A percentile compares a stretch with the other conserved stretches of the same genome.
These are phyloP conservation scores for Lutjanus argentimaculatus DNA, from an alignment of 2,797 vertebrate genomes.

Conservation along the genomic window DNA sequence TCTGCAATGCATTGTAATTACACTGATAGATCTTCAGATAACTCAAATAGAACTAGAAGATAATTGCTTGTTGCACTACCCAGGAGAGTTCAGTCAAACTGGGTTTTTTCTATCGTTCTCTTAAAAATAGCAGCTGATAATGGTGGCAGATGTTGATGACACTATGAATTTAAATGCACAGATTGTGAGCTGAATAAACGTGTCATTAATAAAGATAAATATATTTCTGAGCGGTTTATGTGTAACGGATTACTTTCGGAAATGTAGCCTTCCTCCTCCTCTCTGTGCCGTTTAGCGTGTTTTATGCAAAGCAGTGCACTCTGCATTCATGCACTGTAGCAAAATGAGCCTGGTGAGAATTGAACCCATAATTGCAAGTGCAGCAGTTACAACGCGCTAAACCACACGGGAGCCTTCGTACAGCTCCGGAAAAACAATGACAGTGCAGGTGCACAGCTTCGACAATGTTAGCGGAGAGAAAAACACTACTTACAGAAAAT, in stretches of 20 bases:
- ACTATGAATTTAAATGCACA: conserved; percentile 15
- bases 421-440: conserved; percentile 56
- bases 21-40: conserved; percentile 1
- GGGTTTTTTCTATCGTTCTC: conserved; percentile 35
- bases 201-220: conserved; percentile 11
- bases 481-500: conserved; percentile 38
- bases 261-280: conserved; percentile 2
- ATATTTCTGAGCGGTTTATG: conserved; percentile 30
- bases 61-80: conserved; percentile 10
- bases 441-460: conserved; percentile 61
- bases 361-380: conserved; percentile 76
- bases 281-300: conserved; percentile 26
- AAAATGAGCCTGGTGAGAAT: conserved; percentile 72
- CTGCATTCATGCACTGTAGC: conserved; percentile 50
- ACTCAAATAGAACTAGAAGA: background rate
- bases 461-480: conserved; percentile 19
- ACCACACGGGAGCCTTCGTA: conserved; percentile 59
- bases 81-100: conserved; percentile 16
- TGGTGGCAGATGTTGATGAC: conserved; percentile 29
- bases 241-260: conserved; percentile 45
- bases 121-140: conserved; percentile 30
- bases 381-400: conserved; percentile 62
- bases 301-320: conserved; percentile 67
- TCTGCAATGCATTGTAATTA: background rate
- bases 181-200: conserved; percentile 27